Percentiles rank a stretch among this genome's conserved stretches.
These are phyloP conservation scores for Troides aeacus DNA, from an alignment of 2,888 invertebrate genomes.

Conservation along the genomic window DNA sequence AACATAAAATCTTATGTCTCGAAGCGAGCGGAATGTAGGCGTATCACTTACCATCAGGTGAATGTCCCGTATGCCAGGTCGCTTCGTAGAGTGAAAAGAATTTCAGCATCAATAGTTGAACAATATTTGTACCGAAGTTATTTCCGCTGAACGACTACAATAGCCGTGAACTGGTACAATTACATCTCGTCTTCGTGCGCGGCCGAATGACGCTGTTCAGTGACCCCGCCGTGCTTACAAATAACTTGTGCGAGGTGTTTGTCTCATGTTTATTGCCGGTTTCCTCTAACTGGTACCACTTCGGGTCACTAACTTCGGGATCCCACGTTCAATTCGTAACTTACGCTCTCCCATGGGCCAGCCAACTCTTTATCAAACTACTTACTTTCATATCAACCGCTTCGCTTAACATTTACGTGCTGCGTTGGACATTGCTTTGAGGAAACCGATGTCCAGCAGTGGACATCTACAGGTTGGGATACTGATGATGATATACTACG, in stretches of 20 bases:
- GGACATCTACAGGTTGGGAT: too few relatives aligned
- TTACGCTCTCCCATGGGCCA: neutral
- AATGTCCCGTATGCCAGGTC: too few relatives aligned
- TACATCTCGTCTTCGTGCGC: slow-evolving; percentile 22
- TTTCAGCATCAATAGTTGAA: neutral
- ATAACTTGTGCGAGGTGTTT: slow-evolving; percentile 26
- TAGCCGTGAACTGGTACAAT: slow-evolving; percentile 22
- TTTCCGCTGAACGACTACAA: slow-evolving; percentile 14
- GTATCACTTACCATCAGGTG: too few relatives aligned
- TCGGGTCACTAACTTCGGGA: slow-evolving; percentile 7
- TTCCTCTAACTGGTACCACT: slow-evolving; percentile 14
- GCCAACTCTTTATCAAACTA: too few relatives aligned
- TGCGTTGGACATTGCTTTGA: too few relatives aligned
- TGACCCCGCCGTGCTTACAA: slow-evolving; percentile 25
- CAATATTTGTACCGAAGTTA: neutral
- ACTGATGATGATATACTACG: too few relatives aligned
- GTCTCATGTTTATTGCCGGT: slow-evolving; percentile 25
- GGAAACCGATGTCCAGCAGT: too few relatives aligned
- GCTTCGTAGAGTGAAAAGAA: too few relatives aligned
- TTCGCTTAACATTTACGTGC: too few relatives aligned
- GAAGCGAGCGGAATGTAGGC: too few relatives aligned
- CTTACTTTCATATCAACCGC: too few relatives aligned
- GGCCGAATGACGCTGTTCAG: slow-evolving; percentile 14
- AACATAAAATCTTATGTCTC: too few relatives aligned
- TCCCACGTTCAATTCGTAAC: neutral